Base-by-base conservation (phyloP, 2,113 vertebrate species). In the Uropsilus gracilis region DNA sequence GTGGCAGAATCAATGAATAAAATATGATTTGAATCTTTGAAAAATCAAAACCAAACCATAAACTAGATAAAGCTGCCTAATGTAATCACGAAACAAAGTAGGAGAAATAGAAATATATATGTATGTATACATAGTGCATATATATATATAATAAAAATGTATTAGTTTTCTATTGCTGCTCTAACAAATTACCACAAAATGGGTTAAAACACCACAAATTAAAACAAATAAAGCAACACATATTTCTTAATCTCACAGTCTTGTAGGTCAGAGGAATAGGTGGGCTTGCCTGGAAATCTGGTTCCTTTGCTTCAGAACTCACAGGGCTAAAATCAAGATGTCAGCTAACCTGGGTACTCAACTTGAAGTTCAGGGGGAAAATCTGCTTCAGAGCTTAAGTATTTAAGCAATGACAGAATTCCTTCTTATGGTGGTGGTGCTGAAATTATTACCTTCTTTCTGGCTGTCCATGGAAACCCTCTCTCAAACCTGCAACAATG, bases 1-100 rank as follows among this genome's bases (percentile, higher is more conserved):
- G 30, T 13, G 57, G 37, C 34, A 69, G 53, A 84, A 50, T 76
- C 59, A 90, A 39, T 90, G 46, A 76, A 59, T 86, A 73, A 91
- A 55, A 53, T 55, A 59, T 68, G 48, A 57, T 37, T 84, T 71
- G 34, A 8, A 50, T 73, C 26, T 88, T 91, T 69, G 50, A 61
- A 42, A 93, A 92, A 83, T 80, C 14, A 72, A 86, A 55, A 59
- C 5, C 24, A 76, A 92, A 28, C 24, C n/a, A 57, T 50, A 71
- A 86, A 32, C 30, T 68, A 82, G 26, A 75, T 68, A 76, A 94
- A 63, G 13, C 48, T 34, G 10, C 44, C 6, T 81, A 76, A 71
- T 59, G 17, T 87, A 91, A 90, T 90, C 30, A 84, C 71, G n/a
- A 88, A 81, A 34, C 18, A 66, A 92, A 84, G 22, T 16, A 75